Percentiles rank a stretch among this genome's conserved stretches.
Evolutionary conservation across 1,140 invertebrate genomes (phyloP).

Genomic region (Bombus ignitus): DNA sequence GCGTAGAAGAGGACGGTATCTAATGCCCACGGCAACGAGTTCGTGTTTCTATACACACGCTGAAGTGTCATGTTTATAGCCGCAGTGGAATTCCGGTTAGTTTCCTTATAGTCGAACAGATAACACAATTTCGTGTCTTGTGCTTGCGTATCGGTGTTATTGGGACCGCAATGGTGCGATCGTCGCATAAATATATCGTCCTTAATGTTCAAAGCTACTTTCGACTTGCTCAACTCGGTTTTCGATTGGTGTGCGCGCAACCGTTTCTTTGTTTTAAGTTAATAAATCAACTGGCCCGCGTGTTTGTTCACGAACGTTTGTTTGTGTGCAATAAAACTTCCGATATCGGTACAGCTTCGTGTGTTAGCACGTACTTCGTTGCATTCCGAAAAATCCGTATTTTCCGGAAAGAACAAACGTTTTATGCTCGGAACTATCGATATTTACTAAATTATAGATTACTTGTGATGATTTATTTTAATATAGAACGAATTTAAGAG

Average conservation of each 20-base stretch:
- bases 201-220: slow-evolving; percentile 67
- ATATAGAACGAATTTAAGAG: not conserved
- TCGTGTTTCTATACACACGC: slow-evolving; percentile 30
- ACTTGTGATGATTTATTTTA: not conserved
- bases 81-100: slow-evolving; percentile 68
- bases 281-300: slow-evolving; percentile 11
- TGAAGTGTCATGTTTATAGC: slow-evolving; percentile 62
- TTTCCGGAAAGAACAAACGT: not conserved
- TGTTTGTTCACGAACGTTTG: not conserved
- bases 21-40: slow-evolving; percentile 47
- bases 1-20: slow-evolving; percentile 28
- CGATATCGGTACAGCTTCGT: not conserved
- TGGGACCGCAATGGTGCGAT: slow-evolving; percentile 40
- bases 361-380: not conserved
- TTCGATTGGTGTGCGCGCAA: not conserved
- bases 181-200: slow-evolving; percentile 65
- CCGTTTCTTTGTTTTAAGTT: slow-evolving; percentile 25
- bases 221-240: slow-evolving; percentile 23
- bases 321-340: slow-evolving; percentile 8
- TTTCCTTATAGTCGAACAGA: slow-evolving; percentile 52
- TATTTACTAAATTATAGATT: not conserved
- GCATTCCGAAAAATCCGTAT: not conserved
- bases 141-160: slow-evolving; percentile 60
- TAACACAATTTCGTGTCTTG: slow-evolving; percentile 64
- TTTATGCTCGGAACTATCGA: not conserved